Base-by-base conservation (phyloP, 2,797 vertebrate species). In the Spheniscus humboldti region DNA sequence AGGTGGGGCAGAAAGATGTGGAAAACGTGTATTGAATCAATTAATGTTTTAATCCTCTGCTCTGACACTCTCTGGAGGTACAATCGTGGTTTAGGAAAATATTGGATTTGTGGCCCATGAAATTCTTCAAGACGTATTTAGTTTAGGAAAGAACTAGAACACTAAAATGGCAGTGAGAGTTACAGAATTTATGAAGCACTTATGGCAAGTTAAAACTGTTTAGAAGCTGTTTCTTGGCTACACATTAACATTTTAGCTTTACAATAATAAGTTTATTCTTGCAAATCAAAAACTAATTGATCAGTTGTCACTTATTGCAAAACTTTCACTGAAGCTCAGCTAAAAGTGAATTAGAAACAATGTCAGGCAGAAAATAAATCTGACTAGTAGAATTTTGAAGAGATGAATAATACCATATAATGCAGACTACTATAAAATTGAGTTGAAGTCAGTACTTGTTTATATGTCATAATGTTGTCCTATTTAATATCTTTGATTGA, bases 281-380 rank as follows among this genome's bases (percentile, higher is more conserved):
- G 52, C 52, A 92, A 96, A 95, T 94, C 74, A 96, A 92, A 91
- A 94, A 81, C 77, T 79, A 90, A 85, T 95, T 88, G 3, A 94
- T 94, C 76, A 85, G 28, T 89, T 94, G 92, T 95, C 86, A 85
- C 66, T 57, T 86, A 75, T 27, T 91, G 80, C 62, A 86, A 86
- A 84, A 82, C 77, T 95, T 95, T 76, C 28, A 56, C 62, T 88
- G 86, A 93, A 79, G 39, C 17, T 85, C 50, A 75, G 66, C 62
- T 95, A 45, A 82, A 86, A 85, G n/a, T 39, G 57, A 90, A 85
- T 93, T 94, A 82, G 81, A 92, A 94, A 95, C 69, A 94, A 78
- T 68, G 86, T 92, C 83, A 95, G 76, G 66, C 63, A 78, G 43
- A 88, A 90, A 92, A 86, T 92, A 92, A 91, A 92, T 77, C 52